These are phyloP conservation scores for Daubentonia madagascariensis DNA, from an alignment of 2,113 vertebrate species.

Conservation along the genomic window DNA sequence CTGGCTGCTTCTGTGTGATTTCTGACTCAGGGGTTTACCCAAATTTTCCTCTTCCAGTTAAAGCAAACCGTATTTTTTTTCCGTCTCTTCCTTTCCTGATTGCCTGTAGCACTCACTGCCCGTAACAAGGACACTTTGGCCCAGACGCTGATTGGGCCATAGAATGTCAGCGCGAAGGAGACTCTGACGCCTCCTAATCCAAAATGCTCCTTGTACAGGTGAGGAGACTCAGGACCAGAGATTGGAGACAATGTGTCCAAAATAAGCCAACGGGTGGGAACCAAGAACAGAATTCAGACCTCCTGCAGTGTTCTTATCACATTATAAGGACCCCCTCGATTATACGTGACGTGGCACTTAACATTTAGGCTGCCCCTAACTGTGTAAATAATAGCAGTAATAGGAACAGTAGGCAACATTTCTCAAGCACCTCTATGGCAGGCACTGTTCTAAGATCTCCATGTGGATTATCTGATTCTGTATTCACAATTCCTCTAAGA, in stretches of 20 bases:
- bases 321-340: not conserved
- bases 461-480: not conserved
- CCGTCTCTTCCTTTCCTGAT: constrained; percentile 44
- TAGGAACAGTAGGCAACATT: not conserved
- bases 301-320: not conserved
- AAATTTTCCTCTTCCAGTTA: constrained; percentile 70
- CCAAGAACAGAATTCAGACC: not conserved
- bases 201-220: not conserved
- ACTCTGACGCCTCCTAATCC: not conserved
- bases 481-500: not conserved
- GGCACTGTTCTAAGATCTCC: not conserved
- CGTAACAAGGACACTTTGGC: constrained; percentile 5
- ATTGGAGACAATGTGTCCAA: not conserved
- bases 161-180: not conserved
- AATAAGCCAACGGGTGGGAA: not conserved
- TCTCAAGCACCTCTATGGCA: not conserved
- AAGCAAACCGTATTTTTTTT: constrained; percentile 62
- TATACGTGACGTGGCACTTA: not conserved
- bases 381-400: not conserved
- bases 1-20: constrained; percentile 44
- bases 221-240: not conserved
- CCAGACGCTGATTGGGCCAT: not conserved
- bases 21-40: constrained; percentile 72
- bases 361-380: not conserved
- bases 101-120: not conserved